phyloP scores from a whole-genome alignment of 92 coral and sea anemone genomes.

The Phenganax subtilis region DNA sequence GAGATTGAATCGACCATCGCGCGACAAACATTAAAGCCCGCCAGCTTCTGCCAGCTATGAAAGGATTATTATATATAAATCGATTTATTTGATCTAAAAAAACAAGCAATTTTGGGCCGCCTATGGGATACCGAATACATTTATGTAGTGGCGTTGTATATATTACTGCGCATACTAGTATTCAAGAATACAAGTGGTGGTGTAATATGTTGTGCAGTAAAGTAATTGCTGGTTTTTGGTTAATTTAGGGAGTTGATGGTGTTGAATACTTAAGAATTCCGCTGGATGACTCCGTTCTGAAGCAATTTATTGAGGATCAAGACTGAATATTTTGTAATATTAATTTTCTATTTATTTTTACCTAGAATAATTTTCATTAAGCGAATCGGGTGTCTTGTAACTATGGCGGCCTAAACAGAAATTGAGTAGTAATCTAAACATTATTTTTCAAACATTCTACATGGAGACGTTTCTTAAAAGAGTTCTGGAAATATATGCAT shows the following conservation, averaged over 20 bases:
- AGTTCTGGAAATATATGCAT: not conserved
- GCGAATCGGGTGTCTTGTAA: slow-evolving; percentile 22
- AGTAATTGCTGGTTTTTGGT: not conserved
- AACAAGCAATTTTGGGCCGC: too few relatives aligned
- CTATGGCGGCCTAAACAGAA: slow-evolving; percentile 36
- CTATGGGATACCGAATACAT: too few relatives aligned
- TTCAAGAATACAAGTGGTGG: too few relatives aligned
- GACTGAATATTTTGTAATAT: slow-evolving; percentile 20
- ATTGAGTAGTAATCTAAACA: too few relatives aligned
- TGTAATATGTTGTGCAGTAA: too few relatives aligned
- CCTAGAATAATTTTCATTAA: not conserved
- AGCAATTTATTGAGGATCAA: slow-evolving; percentile 88
- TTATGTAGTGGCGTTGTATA: too few relatives aligned
- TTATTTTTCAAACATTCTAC: not conserved
- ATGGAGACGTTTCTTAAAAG: not conserved
- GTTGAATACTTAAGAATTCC: slow-evolving; percentile 81
- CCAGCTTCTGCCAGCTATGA: too few relatives aligned
- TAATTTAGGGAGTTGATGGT: slow-evolving; percentile 77
- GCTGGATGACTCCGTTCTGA: slow-evolving; percentile 67
- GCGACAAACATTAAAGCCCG: too few relatives aligned
- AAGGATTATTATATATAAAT: too few relatives aligned
- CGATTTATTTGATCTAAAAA: too few relatives aligned
- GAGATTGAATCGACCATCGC: too few relatives aligned
- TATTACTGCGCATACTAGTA: too few relatives aligned
- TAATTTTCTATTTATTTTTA: not conserved